A percentile compares a stretch with the other conserved stretches of the same genome.
Conservation (phyloP, 2,797 vertebrate species). For the Gymnoscopelus microlampas region DNA sequence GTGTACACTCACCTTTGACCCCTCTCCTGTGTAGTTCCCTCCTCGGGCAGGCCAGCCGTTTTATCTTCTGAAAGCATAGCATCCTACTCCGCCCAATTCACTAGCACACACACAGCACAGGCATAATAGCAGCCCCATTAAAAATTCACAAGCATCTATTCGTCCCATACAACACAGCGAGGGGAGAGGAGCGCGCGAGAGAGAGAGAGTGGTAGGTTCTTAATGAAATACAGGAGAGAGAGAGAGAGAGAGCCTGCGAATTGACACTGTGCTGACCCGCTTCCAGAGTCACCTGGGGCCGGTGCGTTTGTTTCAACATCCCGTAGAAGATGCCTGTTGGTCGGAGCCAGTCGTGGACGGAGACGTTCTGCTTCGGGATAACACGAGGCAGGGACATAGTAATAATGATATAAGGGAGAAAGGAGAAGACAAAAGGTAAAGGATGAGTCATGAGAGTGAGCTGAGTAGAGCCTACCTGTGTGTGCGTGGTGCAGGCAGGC, state of each 20-base stretch:
- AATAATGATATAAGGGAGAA: constrained; percentile 38
- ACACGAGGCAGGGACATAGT: constrained; percentile 61
- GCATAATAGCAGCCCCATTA: constrained; percentile 92
- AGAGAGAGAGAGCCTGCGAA: constrained; percentile 21
- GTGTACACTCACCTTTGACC: constrained; percentile 28
- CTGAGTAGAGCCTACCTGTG: neutral
- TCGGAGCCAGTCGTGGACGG: constrained; percentile 50
- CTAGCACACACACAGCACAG: constrained; percentile 59
- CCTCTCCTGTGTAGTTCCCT: constrained; percentile 30
- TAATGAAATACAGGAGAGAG: too few relatives aligned
- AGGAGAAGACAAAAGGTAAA: constrained; percentile 63
- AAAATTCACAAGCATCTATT: constrained; percentile 88
- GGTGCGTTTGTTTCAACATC: constrained; percentile 6
- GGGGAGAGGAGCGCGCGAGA: constrained; percentile 47
- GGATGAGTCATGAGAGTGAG: constrained; percentile 40
- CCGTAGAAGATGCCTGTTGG: constrained; percentile 36
- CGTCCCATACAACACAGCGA: constrained; percentile 52
- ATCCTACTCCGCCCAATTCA: constrained; percentile 77
- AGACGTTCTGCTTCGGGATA: constrained; percentile 74
- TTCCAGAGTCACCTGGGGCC: constrained; percentile 27
- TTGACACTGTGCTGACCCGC: constrained; percentile 44
- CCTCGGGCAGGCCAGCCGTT: constrained; percentile 27
- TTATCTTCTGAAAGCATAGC: constrained; percentile 55
- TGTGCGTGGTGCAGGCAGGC: constrained; percentile 46
- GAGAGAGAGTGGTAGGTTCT: constrained; percentile 14